Conservation (phyloP, 2,797 vertebrate genomes). For the Melanotaenia pygmaea region DNA sequence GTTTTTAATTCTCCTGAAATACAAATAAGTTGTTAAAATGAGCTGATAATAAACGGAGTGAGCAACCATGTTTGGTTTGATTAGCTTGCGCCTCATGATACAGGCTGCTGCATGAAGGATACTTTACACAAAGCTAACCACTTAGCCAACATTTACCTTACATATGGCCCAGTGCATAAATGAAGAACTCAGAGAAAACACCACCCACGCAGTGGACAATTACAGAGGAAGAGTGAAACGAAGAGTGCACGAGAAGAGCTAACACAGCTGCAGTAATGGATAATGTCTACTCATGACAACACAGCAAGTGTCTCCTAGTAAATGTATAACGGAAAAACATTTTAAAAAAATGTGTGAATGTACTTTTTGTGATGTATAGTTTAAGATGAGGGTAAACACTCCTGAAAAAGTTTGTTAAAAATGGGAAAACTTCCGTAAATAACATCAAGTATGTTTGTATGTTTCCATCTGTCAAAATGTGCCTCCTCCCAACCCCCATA, state of each 20-base stretch:
- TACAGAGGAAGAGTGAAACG: slow-evolving; percentile 49
- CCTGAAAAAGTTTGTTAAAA: slow-evolving; percentile 9
- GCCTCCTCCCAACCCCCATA: slow-evolving; percentile 2
- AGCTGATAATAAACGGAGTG: neutral
- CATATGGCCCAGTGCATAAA: neutral
- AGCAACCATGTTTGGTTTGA: neutral
- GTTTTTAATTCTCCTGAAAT: neutral
- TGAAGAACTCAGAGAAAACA: slow-evolving; percentile 18
- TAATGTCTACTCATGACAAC: slow-evolving; percentile 36
- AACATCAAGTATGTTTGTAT: slow-evolving; percentile 39
- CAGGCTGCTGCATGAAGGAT: neutral
- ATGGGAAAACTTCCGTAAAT: slow-evolving; percentile 14
- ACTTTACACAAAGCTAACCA: neutral
- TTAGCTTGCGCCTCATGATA: neutral
- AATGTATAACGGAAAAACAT: slow-evolving; percentile 1
- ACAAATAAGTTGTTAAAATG: neutral
- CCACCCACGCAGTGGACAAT: slow-evolving; percentile 32
- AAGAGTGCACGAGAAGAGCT: slow-evolving; percentile 47
- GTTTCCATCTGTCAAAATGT: slow-evolving; percentile 50
- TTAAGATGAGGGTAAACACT: slow-evolving; percentile 11
- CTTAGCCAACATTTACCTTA: neutral
- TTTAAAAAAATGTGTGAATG: neutral
- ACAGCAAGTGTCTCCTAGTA: slow-evolving; percentile 26
- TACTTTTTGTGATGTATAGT: slow-evolving; percentile 13
- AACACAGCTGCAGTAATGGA: slow-evolving; percentile 28